Percentiles rank a stretch among this genome's conserved stretches.
These are phyloP conservation scores for Coccyzus lansbergi DNA, from an alignment of 2,797 vertebrate species.

Conservation along the genomic window DNA sequence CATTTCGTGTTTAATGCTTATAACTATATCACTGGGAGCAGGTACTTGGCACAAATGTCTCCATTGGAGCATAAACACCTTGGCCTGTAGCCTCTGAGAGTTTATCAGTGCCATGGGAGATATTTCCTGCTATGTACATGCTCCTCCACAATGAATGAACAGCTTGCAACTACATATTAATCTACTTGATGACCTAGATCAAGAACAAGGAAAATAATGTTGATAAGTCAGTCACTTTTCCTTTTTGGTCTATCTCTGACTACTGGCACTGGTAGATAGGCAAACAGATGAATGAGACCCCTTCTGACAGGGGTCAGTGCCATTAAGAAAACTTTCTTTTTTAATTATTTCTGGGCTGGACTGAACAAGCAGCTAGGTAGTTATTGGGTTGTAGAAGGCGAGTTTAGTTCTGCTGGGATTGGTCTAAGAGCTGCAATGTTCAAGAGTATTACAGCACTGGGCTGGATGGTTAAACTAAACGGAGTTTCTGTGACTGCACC, in stretches of 20 bases:
- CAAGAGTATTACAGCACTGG: not conserved
- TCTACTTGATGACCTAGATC: slow-evolving; percentile 73
- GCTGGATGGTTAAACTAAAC: not conserved
- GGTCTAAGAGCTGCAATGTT: not conserved
- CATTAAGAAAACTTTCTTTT: slow-evolving; percentile 11
- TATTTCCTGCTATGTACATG: slow-evolving; percentile 69
- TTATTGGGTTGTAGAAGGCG: not conserved
- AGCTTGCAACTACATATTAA: slow-evolving; percentile 76
- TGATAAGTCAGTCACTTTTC: slow-evolving; percentile 55
- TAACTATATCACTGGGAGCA: slow-evolving; percentile 76
- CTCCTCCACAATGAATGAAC: slow-evolving; percentile 70
- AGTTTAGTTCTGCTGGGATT: not conserved
- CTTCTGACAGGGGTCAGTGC: slow-evolving; percentile 2
- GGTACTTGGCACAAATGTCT: slow-evolving; percentile 75
- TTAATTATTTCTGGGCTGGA: slow-evolving; percentile 15
- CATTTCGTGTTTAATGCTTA: slow-evolving; percentile 68
- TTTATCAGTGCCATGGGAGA: slow-evolving; percentile 74
- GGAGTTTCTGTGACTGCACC: not conserved
- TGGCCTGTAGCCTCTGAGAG: slow-evolving; percentile 75
- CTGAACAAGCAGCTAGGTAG: not conserved
- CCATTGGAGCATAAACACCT: slow-evolving; percentile 74
- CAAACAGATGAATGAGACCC: slow-evolving; percentile 32
- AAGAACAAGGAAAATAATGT: slow-evolving; percentile 69
- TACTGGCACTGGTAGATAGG: not conserved
- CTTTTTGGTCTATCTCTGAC: slow-evolving; percentile 21